Base-by-base conservation (phyloP, 1,140 invertebrate genomes). In the Drosophila pruinosa region DNA sequence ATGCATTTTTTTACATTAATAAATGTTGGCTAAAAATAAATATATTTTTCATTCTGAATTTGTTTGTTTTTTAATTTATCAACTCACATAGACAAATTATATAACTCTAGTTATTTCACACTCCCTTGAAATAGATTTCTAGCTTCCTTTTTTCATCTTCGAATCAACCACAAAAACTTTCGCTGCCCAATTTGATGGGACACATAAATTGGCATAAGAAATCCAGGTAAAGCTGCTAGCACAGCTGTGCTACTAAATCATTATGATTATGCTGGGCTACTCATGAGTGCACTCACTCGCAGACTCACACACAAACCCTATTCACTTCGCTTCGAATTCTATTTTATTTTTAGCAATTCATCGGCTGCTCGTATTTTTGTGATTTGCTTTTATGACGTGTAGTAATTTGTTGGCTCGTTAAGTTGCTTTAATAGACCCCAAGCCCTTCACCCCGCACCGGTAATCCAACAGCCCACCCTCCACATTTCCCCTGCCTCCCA, bases 321-420 rank as follows among this genome's bases (percentile, higher is more conserved):
- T 24, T 52, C 43, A 31, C 43, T 58, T 26, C 34, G 21, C 26
- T 43, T 39, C 38, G 38, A 53, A 50, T 64, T 59, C 22, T 15
- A 10, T 57, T 72, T 63, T 85, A 86, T 86, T 77, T 77, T 86
- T 77, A 86, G 69, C 31, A 26, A 54, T 64, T 62, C 52, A 45
- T 22, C 26, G 47, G 12, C 26, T 17, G 7, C 31, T 67, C 53
- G 59, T 72, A 68, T 75, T 77, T 86, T 74, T 71, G 79, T 85
- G 79, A 85, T 81, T 81, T 75, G 65, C 48, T 86, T 85, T 85
- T 81, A 85, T 86, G 81, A 86, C 58, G 81, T 78, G 81, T 77
- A 77, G 73, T 86, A 86, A 86, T 86, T 86, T 89, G 85, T 89
- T 80, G 85, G 85, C 80, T 89, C 85, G 74, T 89, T 89, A 89